Conservation (phyloP, 1,140 invertebrate species). For the Stegodyphus dumicola region DNA sequence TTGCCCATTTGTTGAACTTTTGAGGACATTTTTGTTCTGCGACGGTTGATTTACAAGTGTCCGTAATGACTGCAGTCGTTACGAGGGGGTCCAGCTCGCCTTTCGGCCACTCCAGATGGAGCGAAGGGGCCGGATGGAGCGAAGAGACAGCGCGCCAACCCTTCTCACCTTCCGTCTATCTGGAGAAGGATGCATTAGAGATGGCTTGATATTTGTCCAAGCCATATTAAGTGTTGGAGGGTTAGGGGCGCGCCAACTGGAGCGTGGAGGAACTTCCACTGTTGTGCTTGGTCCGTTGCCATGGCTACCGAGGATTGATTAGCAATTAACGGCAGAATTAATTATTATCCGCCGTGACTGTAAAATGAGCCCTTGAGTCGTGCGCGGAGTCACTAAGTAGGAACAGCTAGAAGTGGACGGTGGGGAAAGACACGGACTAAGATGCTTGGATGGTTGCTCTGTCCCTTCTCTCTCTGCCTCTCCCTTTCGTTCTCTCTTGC, state of each 20-base stretch:
- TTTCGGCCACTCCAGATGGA: neutral
- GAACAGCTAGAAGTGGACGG: constrained; percentile 12
- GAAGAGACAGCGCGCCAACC: neutral
- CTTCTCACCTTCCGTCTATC: neutral
- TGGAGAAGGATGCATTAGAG: constrained; percentile 13
- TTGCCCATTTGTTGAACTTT: neutral
- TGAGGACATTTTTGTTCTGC: neutral
- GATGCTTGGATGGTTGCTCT: neutral
- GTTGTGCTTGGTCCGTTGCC: constrained; percentile 54
- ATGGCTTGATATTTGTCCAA: constrained; percentile 40
- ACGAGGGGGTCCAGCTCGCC: neutral
- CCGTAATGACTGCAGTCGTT: neutral
- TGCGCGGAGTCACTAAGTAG: constrained; percentile 58
- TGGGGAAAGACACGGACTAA: constrained; percentile 3
- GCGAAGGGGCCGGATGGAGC: neutral
- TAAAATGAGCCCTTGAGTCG: constrained; percentile 62
- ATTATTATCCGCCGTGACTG: constrained; percentile 63
- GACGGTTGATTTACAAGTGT: constrained; percentile 14
- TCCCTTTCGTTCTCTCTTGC: too few species aligned
- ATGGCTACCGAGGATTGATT: constrained; percentile 62
- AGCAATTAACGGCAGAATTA: constrained; percentile 63
- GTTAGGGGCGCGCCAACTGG: constrained; percentile 18
- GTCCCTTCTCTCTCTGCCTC: neutral
- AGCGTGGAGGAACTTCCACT: constrained; percentile 44
- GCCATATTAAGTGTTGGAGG: constrained; percentile 9